Base-by-base conservation (phyloP, 1,140 invertebrate genomes). In the Lasioglossum baleicum region DNA sequence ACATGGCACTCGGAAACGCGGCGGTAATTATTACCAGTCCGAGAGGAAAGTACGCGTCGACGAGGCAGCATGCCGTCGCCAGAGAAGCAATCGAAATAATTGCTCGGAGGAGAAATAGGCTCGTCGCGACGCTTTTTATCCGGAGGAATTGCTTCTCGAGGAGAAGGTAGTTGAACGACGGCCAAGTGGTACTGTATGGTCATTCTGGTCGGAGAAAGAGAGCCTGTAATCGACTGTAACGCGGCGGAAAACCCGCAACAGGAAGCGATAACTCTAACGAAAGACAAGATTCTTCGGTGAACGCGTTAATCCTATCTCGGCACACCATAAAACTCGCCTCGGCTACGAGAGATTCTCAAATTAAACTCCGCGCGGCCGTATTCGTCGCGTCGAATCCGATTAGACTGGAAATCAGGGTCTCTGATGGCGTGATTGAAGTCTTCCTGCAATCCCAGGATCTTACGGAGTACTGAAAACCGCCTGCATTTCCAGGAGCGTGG, bases 171-270 rank as follows among this genome's bases (percentile, higher is more conserved):
- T 78, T 78, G 75, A 78, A 78, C 75, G 56, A 26, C n/a, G 15
- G 75, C 75, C 75, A 78, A 78, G 75, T 72, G 68, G 48, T 42
- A 72, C 68, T 78, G 75, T 31, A 78, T 17, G 48, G 75, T 44
- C 68, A 72, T 72, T 71, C 48, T 53, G 31, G 68, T 64, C 53
- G 53, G 44, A 26, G 68, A 63, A 64, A 72, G 60, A n/a, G 22
- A 72, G 10, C 60, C 75, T 78, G 44, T 64, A 72, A 78, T 78
- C 68, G 75, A 42, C 26, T 64, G 68, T 35, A 72, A 78, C 60
- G 22, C 61, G 35, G 63, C 64, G 68, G 58, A 17, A 40, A 51
- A 53, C 26, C 63, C 40, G 56, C 44, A 26, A 70, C 31, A 53
- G 40, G 15, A 42, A 63, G 53, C 31, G 4, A 44, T 31, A 11